phyloP scores from a whole-genome alignment of 2,888 invertebrate genomes.

The Pelosia muscerda region DNA sequence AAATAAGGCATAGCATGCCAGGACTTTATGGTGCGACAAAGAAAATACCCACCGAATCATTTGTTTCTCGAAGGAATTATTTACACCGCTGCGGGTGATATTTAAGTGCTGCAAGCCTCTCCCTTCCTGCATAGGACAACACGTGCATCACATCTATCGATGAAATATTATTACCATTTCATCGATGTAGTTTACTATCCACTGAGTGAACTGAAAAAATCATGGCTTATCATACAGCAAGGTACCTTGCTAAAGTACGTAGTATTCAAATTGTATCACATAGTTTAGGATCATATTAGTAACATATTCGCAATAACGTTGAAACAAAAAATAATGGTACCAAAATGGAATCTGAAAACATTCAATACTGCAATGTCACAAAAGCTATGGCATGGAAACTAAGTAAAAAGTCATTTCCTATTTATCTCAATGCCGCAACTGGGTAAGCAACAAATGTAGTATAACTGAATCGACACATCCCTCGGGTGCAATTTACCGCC shows the following conservation, averaged over 20 bases:
- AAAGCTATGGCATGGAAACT: constrained; percentile 36
- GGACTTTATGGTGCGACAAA: too few relatives aligned
- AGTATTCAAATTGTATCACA: neutral
- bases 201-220: neutral
- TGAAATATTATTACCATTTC: too few relatives aligned
- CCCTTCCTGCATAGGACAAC: too few relatives aligned
- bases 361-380: constrained; percentile 31
- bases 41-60: too few relatives aligned
- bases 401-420: constrained; percentile 54
- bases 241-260: neutral
- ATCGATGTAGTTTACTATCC: too few relatives aligned
- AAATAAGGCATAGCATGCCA: too few relatives aligned
- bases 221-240: neutral
- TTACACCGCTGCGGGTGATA: too few relatives aligned
- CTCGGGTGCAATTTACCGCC: constrained; percentile 66
- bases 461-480: constrained; percentile 63
- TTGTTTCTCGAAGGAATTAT: too few relatives aligned
- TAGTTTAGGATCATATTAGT: neutral
- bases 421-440: constrained; percentile 53
- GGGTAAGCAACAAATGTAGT: constrained; percentile 52
- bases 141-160: too few relatives aligned
- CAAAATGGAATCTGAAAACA: constrained; percentile 7
- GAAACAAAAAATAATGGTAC: neutral
- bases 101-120: too few relatives aligned
- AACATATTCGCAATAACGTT: neutral